Evolutionary conservation across 2,113 vertebrate species (phyloP), one percentile per base, ranked within the genome.

Genomic region (Chauna torquata): DNA sequence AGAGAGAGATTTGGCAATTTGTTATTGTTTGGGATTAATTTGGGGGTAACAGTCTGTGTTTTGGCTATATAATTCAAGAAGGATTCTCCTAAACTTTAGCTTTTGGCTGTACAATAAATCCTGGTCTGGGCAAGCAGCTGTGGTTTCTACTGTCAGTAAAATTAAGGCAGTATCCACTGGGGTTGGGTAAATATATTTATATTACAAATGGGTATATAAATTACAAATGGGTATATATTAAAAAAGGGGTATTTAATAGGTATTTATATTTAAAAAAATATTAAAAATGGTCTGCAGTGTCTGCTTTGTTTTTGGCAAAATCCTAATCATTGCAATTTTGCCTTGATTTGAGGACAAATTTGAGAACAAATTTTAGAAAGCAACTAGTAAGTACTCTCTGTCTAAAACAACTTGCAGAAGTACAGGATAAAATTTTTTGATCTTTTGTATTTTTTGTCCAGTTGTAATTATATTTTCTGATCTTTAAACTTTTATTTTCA

Each of bases 81-180:
- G 18, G 11, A 88, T 94, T 96, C 86, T 94, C 64, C 88, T 88
- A 92, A 96, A 96, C 93, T 97, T 72, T 94, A 88, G 42, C 42
- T 95, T 95, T 96, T 96, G 88, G 10, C 88, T 75, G 11, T 92
- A 40, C 74, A 88, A 58, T 94, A 93, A 82, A 90, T 95, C 84
- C 74, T 96, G 88, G 92, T 93, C 95, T 97, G 83, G 93, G 93
- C 90, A 95, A 92, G 90, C 68, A 89, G 68, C 81, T 94, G 49
- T 93, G 65, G 64, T 89, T 92, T 74, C 64, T 82, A 1, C 78
- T 97, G 85, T 91, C 74, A 82, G 12, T 57, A 66, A 82, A 95
- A 61, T 84, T 83, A 93, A 90, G 74, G 84, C 45, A 52, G 6
- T 57, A 16, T 66, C 17, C 64, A 44, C 62, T 85, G 69, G 82